Evolutionary conservation across 2,888 invertebrate genomes (phyloP), one percentile per base, ranked within the genome.

Genomic region (Tuta absoluta): DNA sequence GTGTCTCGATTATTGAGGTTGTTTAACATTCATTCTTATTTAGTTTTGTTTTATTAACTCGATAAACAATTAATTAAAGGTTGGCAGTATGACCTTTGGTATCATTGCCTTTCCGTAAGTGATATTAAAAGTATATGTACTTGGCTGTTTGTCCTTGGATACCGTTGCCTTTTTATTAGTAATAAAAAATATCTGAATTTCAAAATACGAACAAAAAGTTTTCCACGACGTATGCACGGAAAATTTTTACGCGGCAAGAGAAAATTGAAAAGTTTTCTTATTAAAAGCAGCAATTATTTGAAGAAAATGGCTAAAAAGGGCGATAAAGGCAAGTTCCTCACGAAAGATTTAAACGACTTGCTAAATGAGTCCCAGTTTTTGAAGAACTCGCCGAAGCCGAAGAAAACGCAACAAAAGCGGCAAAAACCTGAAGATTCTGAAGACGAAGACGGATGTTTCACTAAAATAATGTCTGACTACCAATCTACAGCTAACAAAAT

Each of bases 281-380:
- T n/a, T 28, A 56, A n/a, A 24, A 28, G 0, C n/a, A 56, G 5
- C 12, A 7, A 14, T 2, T 12, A 17, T 48, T 49, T 28, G 17
- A 17, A 10, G 5, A 49, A 63, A 48, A 64, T 66, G 63, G 63
- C 66, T 14, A 63, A 66, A 41, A 63, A 62, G 51, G 51, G 24
- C 8, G 65, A 61, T 7, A 66, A 66, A 37, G 23, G 60, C 0
- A 66, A 62, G 33, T 63, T 66, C 14, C 48, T 62, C 4, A 23
- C 63, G 7, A 63, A 66, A 63, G 61, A 66, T 17, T 49, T 63
- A 10, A 49, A 21, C 28, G 63, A 63, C 17, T 63, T 66, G 14
- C n/a, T 66, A 48, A 64, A 66, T 58, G 63, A 66, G 33, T 62
- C 66, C 10, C 63, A 66, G 49, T 62, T 62, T 49, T 33, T 64